Evolutionary conservation across 2,113 vertebrate genomes (phyloP).

Genomic region (Zosterops japonicus): DNA sequence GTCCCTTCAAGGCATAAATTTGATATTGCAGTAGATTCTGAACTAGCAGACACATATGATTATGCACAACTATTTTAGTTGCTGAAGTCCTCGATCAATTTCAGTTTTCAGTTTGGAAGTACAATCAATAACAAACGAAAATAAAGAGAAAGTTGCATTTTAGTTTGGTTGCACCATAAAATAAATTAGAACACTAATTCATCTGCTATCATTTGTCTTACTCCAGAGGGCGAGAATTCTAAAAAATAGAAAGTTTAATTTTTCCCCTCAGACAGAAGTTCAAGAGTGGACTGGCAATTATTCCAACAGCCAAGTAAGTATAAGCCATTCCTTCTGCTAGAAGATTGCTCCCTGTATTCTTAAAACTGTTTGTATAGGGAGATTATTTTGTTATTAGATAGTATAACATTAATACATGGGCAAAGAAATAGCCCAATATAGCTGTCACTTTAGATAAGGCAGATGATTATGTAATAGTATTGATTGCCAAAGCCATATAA

Average conservation of each 20-base stretch:
- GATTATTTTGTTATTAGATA: background rate
- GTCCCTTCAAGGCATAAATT: background rate
- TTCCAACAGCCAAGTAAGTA: background rate
- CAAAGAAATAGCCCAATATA: background rate
- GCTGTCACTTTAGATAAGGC: background rate
- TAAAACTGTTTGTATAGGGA: background rate
- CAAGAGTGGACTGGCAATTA: background rate
- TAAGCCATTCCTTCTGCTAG: background rate
- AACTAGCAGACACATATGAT: background rate
- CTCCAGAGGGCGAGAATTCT: background rate
- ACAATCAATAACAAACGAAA: background rate
- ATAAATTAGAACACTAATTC: background rate
- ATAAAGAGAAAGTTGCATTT: background rate
- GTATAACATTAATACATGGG: background rate
- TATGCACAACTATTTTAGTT: background rate
- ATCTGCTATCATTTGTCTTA: background rate
- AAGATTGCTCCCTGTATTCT: background rate
- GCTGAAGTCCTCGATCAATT: background rate
- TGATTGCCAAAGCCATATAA: background rate
- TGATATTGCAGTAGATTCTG: background rate
- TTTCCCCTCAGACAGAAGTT: background rate
- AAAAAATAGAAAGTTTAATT: background rate
- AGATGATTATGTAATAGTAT: background rate
- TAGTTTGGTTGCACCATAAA: background rate
- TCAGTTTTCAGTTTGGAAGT: background rate